phyloP scores from a whole-genome alignment of 2,113 vertebrate species.

The Sakesphorus luctuosus region DNA sequence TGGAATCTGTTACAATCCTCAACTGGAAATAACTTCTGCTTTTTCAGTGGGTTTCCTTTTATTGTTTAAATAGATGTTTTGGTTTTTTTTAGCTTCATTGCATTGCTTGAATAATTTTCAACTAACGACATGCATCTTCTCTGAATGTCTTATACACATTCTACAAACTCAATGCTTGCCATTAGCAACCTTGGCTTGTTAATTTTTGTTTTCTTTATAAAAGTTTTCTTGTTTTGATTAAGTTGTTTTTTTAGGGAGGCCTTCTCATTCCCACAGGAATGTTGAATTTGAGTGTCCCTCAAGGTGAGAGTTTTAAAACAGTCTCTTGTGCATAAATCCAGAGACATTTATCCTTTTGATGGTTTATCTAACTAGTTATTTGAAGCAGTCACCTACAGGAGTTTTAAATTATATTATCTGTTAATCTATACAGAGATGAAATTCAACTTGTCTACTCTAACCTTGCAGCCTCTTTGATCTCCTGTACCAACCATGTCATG shows the following conservation, averaged over 20 bases:
- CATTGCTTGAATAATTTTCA: background rate
- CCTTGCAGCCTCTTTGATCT: conserved; percentile 31
- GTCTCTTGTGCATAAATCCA: background rate
- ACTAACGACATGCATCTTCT: background rate
- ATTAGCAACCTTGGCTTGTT: background rate
- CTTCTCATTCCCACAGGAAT: background rate
- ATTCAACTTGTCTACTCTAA: conserved; percentile 13
- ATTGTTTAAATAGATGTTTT: background rate
- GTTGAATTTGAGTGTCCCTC: background rate
- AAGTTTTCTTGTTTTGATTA: background rate
- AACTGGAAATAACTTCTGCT: background rate
- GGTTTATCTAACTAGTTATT: background rate
- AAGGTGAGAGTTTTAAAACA: background rate
- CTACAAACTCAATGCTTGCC: background rate
- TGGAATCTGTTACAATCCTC: background rate
- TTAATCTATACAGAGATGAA: conserved; percentile 5
- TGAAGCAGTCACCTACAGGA: conserved; percentile 12
- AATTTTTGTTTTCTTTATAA: background rate
- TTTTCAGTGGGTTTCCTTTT: background rate
- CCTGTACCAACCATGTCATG: background rate
- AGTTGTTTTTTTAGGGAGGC: background rate
- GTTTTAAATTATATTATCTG: conserved; percentile 26
- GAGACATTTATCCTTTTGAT: background rate
- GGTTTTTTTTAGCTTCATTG: background rate
- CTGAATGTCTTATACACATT: background rate